Evolutionary conservation across 2,113 vertebrate genomes (phyloP).

Genomic region (Vidua chalybeata): DNA sequence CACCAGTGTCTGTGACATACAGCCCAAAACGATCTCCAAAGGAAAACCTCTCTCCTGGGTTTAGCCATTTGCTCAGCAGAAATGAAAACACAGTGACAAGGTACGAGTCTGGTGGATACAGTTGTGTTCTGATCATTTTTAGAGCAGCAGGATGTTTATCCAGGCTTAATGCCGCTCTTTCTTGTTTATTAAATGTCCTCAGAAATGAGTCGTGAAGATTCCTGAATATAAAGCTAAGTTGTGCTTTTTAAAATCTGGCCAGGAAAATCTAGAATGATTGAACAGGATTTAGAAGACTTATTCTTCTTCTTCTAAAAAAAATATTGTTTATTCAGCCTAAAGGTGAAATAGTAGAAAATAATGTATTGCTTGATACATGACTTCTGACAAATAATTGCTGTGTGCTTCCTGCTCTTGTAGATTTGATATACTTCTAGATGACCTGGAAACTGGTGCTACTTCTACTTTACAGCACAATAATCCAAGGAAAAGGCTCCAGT

Average conservation of each 20-base stretch:
- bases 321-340: neutral
- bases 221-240: neutral
- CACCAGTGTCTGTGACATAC: conserved; percentile 84
- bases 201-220: neutral
- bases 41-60: conserved; percentile 94
- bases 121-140: neutral
- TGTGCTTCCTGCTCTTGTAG: conserved; percentile 68
- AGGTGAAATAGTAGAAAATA: neutral
- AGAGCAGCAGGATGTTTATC: neutral
- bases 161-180: neutral
- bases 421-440: conserved; percentile 79
- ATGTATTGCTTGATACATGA: neutral
- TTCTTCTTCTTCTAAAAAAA: neutral
- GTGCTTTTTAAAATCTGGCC: neutral
- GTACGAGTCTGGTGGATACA: conserved; percentile 53
- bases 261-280: neutral
- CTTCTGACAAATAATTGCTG: conserved; percentile 34
- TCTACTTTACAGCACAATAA: conserved; percentile 69
- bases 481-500: conserved; percentile 87
- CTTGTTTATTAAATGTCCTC: neutral
- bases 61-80: conserved; percentile 83
- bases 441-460: conserved; percentile 75
- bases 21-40: conserved; percentile 94
- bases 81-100: conserved; percentile 80
- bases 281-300: neutral